Base-by-base conservation (phyloP, 2,113 vertebrate genomes). In the Rhea americana region DNA sequence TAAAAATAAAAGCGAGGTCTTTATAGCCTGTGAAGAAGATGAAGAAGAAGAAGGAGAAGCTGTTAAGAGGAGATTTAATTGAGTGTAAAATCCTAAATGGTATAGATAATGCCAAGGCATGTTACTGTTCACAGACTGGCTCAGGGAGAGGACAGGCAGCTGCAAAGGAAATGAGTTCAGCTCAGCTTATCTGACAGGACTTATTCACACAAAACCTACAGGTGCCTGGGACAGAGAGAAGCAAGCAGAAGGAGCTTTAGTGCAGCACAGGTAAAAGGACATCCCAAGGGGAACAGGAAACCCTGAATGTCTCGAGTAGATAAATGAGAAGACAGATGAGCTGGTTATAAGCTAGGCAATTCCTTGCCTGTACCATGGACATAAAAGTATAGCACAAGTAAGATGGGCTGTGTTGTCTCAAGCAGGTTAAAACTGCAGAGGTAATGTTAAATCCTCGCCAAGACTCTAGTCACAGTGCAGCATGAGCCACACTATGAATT, bases 21-120 rank as follows among this genome's bases (percentile, higher is more conserved):
- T 91, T 91, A 79, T 48, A 84, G 68, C 55, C 67, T 92, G 12
- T 97, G 79, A 87, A 93, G 83, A 96, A 88, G 93, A 87, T 96
- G 78, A 81, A 51, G 47, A 94, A 90, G 82, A 84, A 83, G 82
- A 92, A 92, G 80, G 47, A 79, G 59, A 94, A 91, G 79, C 67
- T 89, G 50, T 93, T 95, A 95, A 89, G 43, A 93, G 65, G 63
- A 22, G 35, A 92, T 92, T 82, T 92, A 95, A 96, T 95, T 96
- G 93, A 92, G 83, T 95, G 55, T 97, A 94, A 97, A 97, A 88
- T 90, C 78, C 84, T 95, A 91, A 96, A 96, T 92, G 78, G 63
- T 94, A 50, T 35, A 93, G 93, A 70, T 95, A 96, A 94, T 95
- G 58, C 84, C 75, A 93, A 93, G 26, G n/a, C 66, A 62, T 50